phyloP scores from a whole-genome alignment of 2,888 invertebrate genomes.

The Osmoderma eremita region DNA sequence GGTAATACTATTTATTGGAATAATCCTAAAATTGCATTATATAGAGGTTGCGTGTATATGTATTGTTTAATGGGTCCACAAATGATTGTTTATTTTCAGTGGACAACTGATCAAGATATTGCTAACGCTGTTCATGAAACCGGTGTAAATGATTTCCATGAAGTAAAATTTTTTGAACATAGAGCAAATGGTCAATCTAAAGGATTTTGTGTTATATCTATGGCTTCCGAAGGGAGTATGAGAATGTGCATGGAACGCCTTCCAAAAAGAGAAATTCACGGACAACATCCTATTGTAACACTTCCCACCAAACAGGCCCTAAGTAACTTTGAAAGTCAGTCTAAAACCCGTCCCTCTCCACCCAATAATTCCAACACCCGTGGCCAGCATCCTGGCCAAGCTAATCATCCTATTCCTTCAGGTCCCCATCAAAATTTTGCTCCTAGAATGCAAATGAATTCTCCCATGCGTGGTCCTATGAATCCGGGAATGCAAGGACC shows the following conservation, averaged over 20 bases:
- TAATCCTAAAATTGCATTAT: no score
- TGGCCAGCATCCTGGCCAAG: constrained; percentile 71
- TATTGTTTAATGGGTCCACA: not conserved
- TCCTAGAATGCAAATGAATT: constrained; percentile 64
- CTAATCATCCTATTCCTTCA: constrained; percentile 68
- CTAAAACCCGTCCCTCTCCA: constrained; percentile 87
- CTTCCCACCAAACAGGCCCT: constrained; percentile 92
- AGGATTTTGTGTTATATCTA: constrained; percentile 95
- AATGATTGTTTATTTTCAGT: constrained; percentile 70
- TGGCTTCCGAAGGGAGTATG: constrained; percentile 92
- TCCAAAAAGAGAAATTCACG: constrained; percentile 95
- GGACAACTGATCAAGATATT: constrained; percentile 98
- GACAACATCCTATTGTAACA: constrained; percentile 93
- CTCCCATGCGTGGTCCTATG: constrained; percentile 63
- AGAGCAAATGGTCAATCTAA: constrained; percentile 98
- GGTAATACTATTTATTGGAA: no score
- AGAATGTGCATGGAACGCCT: constrained; percentile 91
- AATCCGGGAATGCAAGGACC: constrained; percentile 67
- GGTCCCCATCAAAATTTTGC: constrained; percentile 69
- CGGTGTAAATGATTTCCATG: constrained; percentile 93
- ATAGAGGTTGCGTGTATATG: no score
- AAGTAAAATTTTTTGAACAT: constrained; percentile 99
- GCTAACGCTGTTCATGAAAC: constrained; percentile 88
- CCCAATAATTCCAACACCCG: constrained; percentile 72
- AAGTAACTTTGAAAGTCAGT: constrained; percentile 90